Percentiles rank a stretch among this genome's conserved stretches.
phyloP scores from a whole-genome alignment of 2,888 invertebrate species.

The Hemaris fuciformis region DNA sequence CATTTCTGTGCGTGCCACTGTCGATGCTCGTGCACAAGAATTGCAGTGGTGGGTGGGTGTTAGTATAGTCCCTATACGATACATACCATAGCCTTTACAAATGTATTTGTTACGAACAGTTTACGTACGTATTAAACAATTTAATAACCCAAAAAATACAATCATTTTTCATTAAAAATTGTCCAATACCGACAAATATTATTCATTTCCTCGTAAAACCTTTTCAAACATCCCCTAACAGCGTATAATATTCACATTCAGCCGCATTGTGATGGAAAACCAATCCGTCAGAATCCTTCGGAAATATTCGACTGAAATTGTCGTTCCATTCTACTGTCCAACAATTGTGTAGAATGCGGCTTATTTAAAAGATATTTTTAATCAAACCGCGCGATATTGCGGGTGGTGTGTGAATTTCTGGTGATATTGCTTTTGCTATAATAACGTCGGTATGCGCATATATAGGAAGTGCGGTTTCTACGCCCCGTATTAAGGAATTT shows the following conservation, averaged over 20 bases:
- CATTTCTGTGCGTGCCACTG: too few species aligned
- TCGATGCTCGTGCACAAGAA: too few species aligned
- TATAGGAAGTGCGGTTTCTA: neutral
- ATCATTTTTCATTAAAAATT: neutral
- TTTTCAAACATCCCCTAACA: neutral
- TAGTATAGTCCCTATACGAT: too few species aligned
- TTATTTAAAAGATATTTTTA: constrained; percentile 12
- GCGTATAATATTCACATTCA: neutral
- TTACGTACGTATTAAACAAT: too few species aligned
- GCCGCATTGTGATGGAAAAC: constrained; percentile 2
- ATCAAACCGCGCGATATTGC: constrained; percentile 1
- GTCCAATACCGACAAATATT: neutral
- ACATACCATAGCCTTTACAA: too few species aligned
- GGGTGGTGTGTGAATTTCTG: neutral
- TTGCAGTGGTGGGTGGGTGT: too few species aligned
- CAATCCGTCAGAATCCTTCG: neutral
- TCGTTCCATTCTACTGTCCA: neutral
- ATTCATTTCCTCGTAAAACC: neutral
- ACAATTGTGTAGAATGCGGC: constrained; percentile 3
- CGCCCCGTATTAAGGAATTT: neutral
- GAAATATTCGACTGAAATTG: neutral
- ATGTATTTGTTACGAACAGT: too few species aligned
- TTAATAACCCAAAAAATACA: too few species aligned
- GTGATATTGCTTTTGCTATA: neutral
- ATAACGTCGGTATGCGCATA: neutral